These are phyloP conservation scores for Bradypus variegatus DNA, from an alignment of 2,797 vertebrate species.

Conservation along the genomic window DNA sequence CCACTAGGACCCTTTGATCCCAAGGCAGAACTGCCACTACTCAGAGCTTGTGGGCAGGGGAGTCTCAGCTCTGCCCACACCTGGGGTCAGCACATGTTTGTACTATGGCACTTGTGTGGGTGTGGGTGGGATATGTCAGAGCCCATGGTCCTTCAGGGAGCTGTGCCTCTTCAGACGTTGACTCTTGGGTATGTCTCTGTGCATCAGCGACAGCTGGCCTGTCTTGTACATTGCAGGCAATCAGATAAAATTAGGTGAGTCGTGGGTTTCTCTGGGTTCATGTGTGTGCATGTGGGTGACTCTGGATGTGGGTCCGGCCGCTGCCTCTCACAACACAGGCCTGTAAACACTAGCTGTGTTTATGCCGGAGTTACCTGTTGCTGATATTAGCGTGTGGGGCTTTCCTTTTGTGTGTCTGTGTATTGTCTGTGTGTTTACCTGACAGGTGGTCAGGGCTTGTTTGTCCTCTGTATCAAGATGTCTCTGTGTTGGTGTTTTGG, in stretches of 20 bases:
- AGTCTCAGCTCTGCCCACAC: constrained; percentile 24
- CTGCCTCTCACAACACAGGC: not conserved
- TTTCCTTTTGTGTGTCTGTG: not conserved
- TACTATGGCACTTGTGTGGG: constrained; percentile 46
- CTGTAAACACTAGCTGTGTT: not conserved
- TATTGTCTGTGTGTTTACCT: not conserved
- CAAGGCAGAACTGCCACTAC: not conserved
- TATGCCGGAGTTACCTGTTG: not conserved
- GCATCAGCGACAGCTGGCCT: not conserved
- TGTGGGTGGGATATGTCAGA: constrained; percentile 40
- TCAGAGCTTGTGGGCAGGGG: not conserved
- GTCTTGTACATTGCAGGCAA: not conserved
- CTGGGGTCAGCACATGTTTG: constrained; percentile 49
- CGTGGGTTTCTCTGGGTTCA: not conserved
- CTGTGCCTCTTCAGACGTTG: not conserved
- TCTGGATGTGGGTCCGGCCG: not conserved
- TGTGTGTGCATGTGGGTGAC: not conserved
- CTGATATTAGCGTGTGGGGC: not conserved
- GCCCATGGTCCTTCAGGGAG: constrained; percentile 39
- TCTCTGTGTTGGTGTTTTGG: not conserved
- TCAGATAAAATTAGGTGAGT: not conserved
- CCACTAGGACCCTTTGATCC: not conserved
- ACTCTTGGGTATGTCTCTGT: constrained; percentile 25
- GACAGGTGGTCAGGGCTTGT: not conserved
- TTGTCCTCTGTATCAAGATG: not conserved